Evolutionary conservation across 2,888 invertebrate genomes (phyloP).

Genomic region (Pyrocoelia pectoralis): DNA sequence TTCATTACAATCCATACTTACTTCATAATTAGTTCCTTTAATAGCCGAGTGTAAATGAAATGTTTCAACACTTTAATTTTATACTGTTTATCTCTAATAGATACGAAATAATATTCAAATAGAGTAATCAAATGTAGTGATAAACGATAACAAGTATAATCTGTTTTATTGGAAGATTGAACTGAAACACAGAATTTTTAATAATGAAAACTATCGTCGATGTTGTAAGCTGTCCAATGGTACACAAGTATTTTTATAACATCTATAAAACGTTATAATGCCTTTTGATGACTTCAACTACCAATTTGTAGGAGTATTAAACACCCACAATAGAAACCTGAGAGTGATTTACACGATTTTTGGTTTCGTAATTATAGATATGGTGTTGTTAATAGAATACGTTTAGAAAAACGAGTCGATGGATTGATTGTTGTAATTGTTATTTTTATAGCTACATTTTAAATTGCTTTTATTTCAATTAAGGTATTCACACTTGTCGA

Average conservation of each 20-base stretch:
- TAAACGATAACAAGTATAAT: too few species aligned
- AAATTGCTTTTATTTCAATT: slow-evolving; percentile 5
- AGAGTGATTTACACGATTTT: slow-evolving; percentile 21
- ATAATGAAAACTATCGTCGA: neutral
- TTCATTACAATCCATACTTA: neutral
- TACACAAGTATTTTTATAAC: slow-evolving; percentile 11
- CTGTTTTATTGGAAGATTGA: neutral
- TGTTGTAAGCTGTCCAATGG: slow-evolving; percentile 4
- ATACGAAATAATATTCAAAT: neutral
- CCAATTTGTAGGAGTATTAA: slow-evolving; percentile 19
- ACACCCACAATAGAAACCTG: slow-evolving; percentile 17
- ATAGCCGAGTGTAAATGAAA: neutral
- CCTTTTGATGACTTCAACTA: slow-evolving; percentile 16
- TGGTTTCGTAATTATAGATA: slow-evolving; percentile 17
- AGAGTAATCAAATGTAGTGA: neutral
- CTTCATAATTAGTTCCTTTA: neutral
- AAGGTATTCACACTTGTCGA: slow-evolving; percentile 6
- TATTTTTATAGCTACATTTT: slow-evolving; percentile 20
- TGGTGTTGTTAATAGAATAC: slow-evolving; percentile 16
- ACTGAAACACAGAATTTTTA: neutral
- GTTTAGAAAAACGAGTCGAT: slow-evolving; percentile 12
- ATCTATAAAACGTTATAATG: slow-evolving; percentile 13
- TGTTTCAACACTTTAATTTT: neutral
- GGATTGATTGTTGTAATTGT: slow-evolving; percentile 21
- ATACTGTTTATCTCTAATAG: neutral